Conservation (phyloP, 2,888 invertebrate genomes). For the Lottia scabra region DNA sequence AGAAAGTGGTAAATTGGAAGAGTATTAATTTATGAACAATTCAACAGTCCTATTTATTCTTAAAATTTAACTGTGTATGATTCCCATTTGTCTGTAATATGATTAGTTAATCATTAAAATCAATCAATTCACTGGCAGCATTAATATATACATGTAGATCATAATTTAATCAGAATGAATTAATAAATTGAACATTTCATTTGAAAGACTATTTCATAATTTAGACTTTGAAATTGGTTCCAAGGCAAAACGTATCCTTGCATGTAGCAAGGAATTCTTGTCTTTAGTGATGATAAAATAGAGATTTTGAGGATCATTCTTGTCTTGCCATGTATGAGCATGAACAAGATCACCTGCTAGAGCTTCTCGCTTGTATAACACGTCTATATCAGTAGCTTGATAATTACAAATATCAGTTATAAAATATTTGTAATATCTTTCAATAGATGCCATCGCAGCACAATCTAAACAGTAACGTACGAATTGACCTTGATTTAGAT, state of each 20-base stretch:
- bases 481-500: neutral
- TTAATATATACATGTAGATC: no score
- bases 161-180: no score
- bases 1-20: no score
- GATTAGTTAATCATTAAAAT: no score
- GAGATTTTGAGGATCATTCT: neutral
- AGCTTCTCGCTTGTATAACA: neutral
- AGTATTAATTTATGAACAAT: no score
- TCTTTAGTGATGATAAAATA: neutral
- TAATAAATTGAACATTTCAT: no score
- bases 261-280: neutral
- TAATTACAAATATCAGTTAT: neutral
- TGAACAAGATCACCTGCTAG: neutral
- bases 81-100: no score
- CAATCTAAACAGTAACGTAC: neutral
- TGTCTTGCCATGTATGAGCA: conserved; percentile 1
- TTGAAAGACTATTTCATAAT: no score
- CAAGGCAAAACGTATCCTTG: neutral
- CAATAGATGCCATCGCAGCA: neutral
- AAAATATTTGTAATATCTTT: neutral
- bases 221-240: neutral
- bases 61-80: no score
- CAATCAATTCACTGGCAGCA: no score
- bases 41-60: no score
- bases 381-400: neutral